Base-by-base conservation (phyloP, 2,113 vertebrate genomes). In the Labrus mixtus region DNA sequence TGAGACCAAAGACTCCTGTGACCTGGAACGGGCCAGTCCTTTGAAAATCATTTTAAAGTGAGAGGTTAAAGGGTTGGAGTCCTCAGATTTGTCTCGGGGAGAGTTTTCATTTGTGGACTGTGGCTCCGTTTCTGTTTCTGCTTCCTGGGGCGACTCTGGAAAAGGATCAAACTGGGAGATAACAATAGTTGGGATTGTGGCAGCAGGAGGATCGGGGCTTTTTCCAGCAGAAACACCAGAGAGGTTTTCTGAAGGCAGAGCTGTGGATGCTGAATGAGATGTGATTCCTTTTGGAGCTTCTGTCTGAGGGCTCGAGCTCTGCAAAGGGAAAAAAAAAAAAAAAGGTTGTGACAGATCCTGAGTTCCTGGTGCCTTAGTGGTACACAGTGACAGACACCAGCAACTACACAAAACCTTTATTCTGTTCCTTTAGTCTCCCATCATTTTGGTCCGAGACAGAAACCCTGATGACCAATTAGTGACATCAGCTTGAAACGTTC, bases 1-100 rank as follows among this genome's bases (percentile, higher is more conserved):
- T 3, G 71, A 88, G 63, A 39, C 29, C 78, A 93, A 54, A 50
- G 87, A 88, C 59, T 93, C 92, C 4, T 88, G 89, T 7, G 91
- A 93, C 66, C 57, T 85, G 37, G 84, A 82, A 20, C 65, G 68
- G 20, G 50, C 73, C 63, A 86, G 53, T 61, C 87, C 87, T 79
- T 45, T 90, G 50, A 90, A 36, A 33, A 89, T 66, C 59, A 68
- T 85, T 80, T 91, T 91, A 4, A 90, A 79, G 67, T 86, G 88
- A 78, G 78, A 77, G 29, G 84, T 79, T 22, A 89, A 25, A 16
- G 85, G 78, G 23, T 78, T 91, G 1, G 65, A 80, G 57, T 92
- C 81, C 33, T 90, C 92, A 0, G 23, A 25, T 75, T 72, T 88
- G 33, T 85, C 84, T n/a, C 82, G 72, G 15, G 68, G 70, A 33